Evolutionary conservation across 2,888 invertebrate genomes (phyloP), one percentile per base, ranked within the genome.

Genomic region (Halictus ligatus): DNA sequence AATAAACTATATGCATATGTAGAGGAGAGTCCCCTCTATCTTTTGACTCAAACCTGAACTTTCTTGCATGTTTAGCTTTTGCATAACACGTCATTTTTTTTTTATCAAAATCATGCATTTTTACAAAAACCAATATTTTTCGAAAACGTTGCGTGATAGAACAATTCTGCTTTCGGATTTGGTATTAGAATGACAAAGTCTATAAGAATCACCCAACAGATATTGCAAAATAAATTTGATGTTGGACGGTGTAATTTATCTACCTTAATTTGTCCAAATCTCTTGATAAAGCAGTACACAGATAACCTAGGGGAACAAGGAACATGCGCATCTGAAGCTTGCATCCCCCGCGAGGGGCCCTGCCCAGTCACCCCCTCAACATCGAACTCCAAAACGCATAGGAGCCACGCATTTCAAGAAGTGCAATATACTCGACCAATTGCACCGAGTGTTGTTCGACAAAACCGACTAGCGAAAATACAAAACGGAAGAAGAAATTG

Each of bases 251-350:
- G 15, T 15, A 29, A 35, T 21, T 71, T n/a, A 25, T 13, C 25
- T 7, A n/a, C 21, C 72, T n/a, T 40, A 40, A 79, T 75, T 89
- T 84, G 83, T 85, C 80, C 82, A 85, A 81, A 86, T 82, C 80
- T 67, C 78, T 81, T 83, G 91, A 90, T 90, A 90, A 90, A 90
- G 84, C 80, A 90, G 90, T 78, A 35, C 58, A 29, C 35, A 12
- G 40, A 13, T 25, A 15, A n/a, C 4, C 76, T 15, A 18, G 3
- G 64, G 12, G 18, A 75, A 43, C 80, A 69, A 25, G 64, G 12
- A 43, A 69, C 21, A 43, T 64, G 78, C 84, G 74, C 78, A 79
- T 86, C 87, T 81, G 84, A 43, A 60, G 58, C 54, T 18, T 29
- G 25, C 46, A n/a, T 72, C 48, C 12, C 50, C 58, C 72, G 58